Base-by-base conservation (phyloP, 2,113 vertebrate genomes). In the Ptychochromis oligacanthus region DNA sequence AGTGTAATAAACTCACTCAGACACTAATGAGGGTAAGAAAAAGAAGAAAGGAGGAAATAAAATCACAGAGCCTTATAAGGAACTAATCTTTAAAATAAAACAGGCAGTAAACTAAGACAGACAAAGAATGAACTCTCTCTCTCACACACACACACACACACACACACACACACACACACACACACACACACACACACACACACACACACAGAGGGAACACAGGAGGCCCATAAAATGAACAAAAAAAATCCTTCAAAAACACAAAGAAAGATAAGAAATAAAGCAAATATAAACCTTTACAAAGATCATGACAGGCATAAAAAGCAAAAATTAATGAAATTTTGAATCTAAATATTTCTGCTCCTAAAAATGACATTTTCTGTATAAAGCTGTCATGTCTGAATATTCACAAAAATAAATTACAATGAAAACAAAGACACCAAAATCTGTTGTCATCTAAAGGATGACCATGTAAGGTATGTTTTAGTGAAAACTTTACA, bases 381-480 rank as follows among this genome's bases (percentile, higher is more conserved):
- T 49, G 43, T 13, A 70, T 31, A 70, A 70, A 18, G 15, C 65
- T 20, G 24, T 52, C 8, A 0, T 46, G 22, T 67, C 14, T 67
- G 8, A 67, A 67, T 43, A 65, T 13, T 24, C 38, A 43, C 62
- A 65, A 65, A 65, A 46, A 67, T 67, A 18, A 18, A 67, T 52
- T 52, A 20, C 15, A 72, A 46, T 72, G 6, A 26, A 72, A 65
- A 57, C 34, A 59, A 36, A 57, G 26, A 52, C 8, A 55, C 3
- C 28, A 20, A 78, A 36, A 70, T 56, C 13, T 26, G 26, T 43
- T 60, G 6, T 28, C 12, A 75, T 40, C 55, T 70, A 34, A 65
- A 64, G 60, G 36, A 65, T 5, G 54, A 67, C 80, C 85, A 81
- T 80, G 26, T 88, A 85, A 57, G 79, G 81, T 6, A 43, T 13